Conservation (phyloP, 1,140 invertebrate genomes). For the Drosophila subpulchrella region DNA sequence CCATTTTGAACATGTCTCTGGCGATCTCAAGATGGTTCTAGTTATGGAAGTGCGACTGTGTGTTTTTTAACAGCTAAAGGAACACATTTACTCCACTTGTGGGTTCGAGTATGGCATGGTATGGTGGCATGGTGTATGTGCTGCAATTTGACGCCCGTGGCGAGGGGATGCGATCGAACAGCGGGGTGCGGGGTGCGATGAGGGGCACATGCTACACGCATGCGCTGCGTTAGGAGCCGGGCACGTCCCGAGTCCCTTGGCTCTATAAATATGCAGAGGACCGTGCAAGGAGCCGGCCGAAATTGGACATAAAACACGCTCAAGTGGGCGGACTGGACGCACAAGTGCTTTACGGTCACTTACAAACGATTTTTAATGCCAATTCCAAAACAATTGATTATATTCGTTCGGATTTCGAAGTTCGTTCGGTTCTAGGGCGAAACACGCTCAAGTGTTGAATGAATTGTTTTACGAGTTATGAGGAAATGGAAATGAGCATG, state of each 20-base stretch:
- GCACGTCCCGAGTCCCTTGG: slow-evolving; percentile 59
- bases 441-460: slow-evolving; percentile 53
- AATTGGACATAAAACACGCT: slow-evolving; percentile 82
- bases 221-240: slow-evolving; percentile 63
- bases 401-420: slow-evolving; percentile 42
- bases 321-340: slow-evolving; percentile 68
- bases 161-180: slow-evolving; percentile 42
- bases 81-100: slow-evolving; percentile 52
- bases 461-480: slow-evolving; percentile 80
- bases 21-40: slow-evolving; percentile 1
- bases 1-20: neutral
- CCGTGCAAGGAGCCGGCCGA: slow-evolving; percentile 68
- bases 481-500: slow-evolving; percentile 57
- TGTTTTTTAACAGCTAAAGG: slow-evolving; percentile 27
- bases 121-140: slow-evolving; percentile 17
- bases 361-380: slow-evolving; percentile 78
- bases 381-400: slow-evolving; percentile 77
- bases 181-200: slow-evolving; percentile 52
- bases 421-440: slow-evolving; percentile 16
- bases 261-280: slow-evolving; percentile 78
- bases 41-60: slow-evolving; percentile 13
- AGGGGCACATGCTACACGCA: slow-evolving; percentile 79
- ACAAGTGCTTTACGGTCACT: slow-evolving; percentile 79
- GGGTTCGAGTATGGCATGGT: slow-evolving; percentile 5
- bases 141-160: slow-evolving; percentile 71